Base-by-base conservation (phyloP, 2,113 vertebrate genomes). In the Melanerpes formicivorus region DNA sequence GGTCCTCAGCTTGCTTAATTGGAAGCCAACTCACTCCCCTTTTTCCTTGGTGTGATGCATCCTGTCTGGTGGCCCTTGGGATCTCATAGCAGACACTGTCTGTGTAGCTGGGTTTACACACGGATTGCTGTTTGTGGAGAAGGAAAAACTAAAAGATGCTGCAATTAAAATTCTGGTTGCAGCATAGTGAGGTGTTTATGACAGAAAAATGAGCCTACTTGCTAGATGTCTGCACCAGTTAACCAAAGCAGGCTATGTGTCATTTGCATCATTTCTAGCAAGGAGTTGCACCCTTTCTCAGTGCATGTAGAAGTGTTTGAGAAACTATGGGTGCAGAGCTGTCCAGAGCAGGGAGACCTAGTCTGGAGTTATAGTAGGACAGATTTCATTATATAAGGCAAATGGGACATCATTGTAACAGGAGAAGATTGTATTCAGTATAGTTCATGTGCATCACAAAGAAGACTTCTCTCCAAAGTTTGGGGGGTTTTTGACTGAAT, bases 241-340 rank as follows among this genome's bases (percentile, higher is more conserved):
- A 55, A 37, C 18, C 13, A 44, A 46, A 29, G 22, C 18, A 11
- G 30, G 26, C 58, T 67, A 4, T 2, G 0, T 46, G 50, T 14
- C 18, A 7, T 23, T 42, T 58, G 23, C 32, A 56, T 10, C 1
- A 3, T 32, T 59, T 59, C 52, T 62, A 29, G 10, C 8, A 19
- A 21, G 11, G 8, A 80, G 5, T 7, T 67, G 48, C 5, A n/a
- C 3, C 3, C n/a, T 34, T 71, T 48, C 64, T 37, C 60, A 16
- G 58, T 5, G 27, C 6, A 10, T 1, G 1, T 1, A 1, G n/a
- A 55, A 64, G 15, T 22, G 9, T 50, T 58, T 7, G 67, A 25
- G 7, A 81, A 8, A 21, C 12, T 40, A 42, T 19, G 18, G 14
- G 29, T 76, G 9, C 1, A 65, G 48, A 84, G 14, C 2, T n/a